Percentiles rank a stretch among this genome's conserved stretches.
Conservation (phyloP, 2,888 invertebrate genomes). For the Lacanobia wlatinum region DNA sequence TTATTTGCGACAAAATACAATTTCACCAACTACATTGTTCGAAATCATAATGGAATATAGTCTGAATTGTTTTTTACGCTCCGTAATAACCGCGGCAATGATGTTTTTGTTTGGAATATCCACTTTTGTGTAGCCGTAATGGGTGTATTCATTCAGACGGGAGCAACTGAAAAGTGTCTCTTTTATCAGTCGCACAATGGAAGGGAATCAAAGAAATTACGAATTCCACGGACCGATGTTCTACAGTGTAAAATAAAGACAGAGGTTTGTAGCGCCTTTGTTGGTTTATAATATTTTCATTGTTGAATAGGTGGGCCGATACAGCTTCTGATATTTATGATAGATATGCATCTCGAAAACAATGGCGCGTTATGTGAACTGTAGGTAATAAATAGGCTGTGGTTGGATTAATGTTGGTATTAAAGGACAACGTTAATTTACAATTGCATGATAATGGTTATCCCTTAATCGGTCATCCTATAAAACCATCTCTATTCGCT, state of each 20-base stretch:
- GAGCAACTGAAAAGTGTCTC: slow-evolving; percentile 88
- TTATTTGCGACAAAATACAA: slow-evolving; percentile 78
- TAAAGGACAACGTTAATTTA: neutral
- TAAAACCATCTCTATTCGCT: too few relatives aligned
- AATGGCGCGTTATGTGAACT: slow-evolving; percentile 47
- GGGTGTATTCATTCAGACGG: slow-evolving; percentile 89
- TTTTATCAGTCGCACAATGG: slow-evolving; percentile 88
- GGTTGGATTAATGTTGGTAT: slow-evolving; percentile 16
- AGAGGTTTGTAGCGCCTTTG: slow-evolving; percentile 71
- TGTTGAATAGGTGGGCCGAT: slow-evolving; percentile 66
- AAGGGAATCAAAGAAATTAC: slow-evolving; percentile 89
- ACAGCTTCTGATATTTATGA: slow-evolving; percentile 61
- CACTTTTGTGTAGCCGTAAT: slow-evolving; percentile 89
- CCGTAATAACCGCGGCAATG: slow-evolving; percentile 81
- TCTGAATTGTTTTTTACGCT: slow-evolving; percentile 83
- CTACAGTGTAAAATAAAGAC: slow-evolving; percentile 86
- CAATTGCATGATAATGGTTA: neutral
- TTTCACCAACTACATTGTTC: slow-evolving; percentile 81
- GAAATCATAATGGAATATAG: slow-evolving; percentile 82
- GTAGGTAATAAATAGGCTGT: slow-evolving; percentile 40
- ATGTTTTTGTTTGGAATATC: slow-evolving; percentile 88
- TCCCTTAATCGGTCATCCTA: too few relatives aligned
- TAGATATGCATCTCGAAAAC: slow-evolving; percentile 57
- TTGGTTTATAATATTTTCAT: slow-evolving; percentile 72
- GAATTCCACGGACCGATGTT: slow-evolving; percentile 81